Conservation (phyloP, 1,140 invertebrate genomes). For the Thaumatotibia leucotreta region DNA sequence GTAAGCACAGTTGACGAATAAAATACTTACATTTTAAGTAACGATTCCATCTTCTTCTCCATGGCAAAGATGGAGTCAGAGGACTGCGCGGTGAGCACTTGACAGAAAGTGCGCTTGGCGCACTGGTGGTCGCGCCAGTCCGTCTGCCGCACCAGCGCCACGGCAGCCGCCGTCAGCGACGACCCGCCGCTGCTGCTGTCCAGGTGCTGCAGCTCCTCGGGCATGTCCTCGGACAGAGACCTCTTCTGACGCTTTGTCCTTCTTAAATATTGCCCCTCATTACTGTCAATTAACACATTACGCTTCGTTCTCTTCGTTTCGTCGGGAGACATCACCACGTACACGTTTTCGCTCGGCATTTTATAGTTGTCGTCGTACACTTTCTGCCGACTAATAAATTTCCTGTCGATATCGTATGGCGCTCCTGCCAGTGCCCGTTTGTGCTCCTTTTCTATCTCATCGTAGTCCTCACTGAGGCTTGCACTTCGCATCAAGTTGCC, state of each 20-base stretch:
- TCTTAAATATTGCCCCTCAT: conserved; percentile 27
- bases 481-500: conserved; percentile 79
- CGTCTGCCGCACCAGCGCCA: conserved; percentile 65
- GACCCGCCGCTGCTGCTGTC: conserved; percentile 65
- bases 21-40: conserved; percentile 85
- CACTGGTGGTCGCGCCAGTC: conserved; percentile 86
- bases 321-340: conserved; percentile 69
- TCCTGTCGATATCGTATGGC: conserved; percentile 64
- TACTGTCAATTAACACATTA: conserved; percentile 38
- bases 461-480: conserved; percentile 55
- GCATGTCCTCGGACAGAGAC: conserved; percentile 59
- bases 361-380: conserved; percentile 72
- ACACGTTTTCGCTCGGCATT: conserved; percentile 73
- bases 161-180: conserved; percentile 49
- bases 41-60: conserved; percentile 86
- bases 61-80: conserved; percentile 82
- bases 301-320: conserved; percentile 47
- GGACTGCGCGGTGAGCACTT: conserved; percentile 81
- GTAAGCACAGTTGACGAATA: too few species aligned
- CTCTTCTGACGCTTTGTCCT: conserved; percentile 49
- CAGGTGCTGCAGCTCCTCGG: conserved; percentile 77
- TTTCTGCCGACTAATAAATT: conserved; percentile 62
- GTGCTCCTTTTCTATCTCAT: conserved; percentile 76
- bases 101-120: conserved; percentile 86
- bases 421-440: conserved; percentile 73